Base-by-base conservation (phyloP, 2,113 vertebrate genomes). In the Galbula dea region DNA sequence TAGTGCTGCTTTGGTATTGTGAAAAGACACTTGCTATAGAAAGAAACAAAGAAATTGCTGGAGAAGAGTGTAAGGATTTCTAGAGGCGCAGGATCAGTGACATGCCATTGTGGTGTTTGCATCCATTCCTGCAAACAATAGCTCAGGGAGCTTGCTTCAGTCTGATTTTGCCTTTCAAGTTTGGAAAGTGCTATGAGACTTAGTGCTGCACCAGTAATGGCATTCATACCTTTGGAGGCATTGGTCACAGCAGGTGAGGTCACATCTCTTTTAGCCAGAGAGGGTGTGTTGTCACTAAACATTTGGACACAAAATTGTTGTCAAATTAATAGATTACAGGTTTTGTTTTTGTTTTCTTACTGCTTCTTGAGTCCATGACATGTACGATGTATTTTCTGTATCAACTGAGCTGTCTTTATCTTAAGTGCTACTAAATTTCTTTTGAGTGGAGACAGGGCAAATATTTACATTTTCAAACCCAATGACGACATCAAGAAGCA, bases 241-340 rank as follows among this genome's bases (percentile, higher is more conserved):
- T 24, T 37, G 29, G 27, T 39, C 36, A 29, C 26, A 34, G 15
- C 1, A n/a, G 39, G 43, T 79, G 79, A 29, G 6, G 32, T 46
- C 41, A 43, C 41, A 43, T 29, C 2, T 57, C 20, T 71, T 23
- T 72, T 52, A 32, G 27, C 8, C n/a, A 37, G 2, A 57, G 18
- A 83, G 7, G 2, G 4, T 24, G 4, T 20, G 23, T 5, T 10
- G 7, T 21, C 6, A 1, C 7, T 55, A 72, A 88, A 22, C 3
- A 7, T 73, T 55, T 51, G 46, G 18, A n/a, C 18, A 55, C 0
- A 0, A 55, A 83, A 34, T 11, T 4, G 2, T 10, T 43, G 41
- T 36, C 39, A 90, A 32, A 76, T 18, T 1, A 45, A 68, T 6
- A 72, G 12, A 29, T 3, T 7, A 46, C 30, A n/a, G 7, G 1